Conservation (phyloP, 2,113 vertebrate genomes). For the Spheniscus mendiculus region DNA sequence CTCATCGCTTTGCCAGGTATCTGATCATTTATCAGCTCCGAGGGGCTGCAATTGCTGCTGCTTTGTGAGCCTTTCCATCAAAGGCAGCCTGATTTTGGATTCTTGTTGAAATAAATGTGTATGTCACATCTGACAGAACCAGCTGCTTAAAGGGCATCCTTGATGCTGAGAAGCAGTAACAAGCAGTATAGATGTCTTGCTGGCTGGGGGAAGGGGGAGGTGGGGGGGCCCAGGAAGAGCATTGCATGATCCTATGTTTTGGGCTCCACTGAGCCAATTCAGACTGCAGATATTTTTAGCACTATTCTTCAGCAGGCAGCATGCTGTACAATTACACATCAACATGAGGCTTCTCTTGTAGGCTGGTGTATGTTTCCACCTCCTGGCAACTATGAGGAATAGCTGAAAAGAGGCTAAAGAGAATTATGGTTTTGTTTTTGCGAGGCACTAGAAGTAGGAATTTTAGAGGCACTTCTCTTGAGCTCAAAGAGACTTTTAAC, state of each 20-base stretch:
- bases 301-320: not conserved
- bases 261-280: not conserved
- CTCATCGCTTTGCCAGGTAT: not conserved
- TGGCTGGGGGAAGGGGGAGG: not conserved
- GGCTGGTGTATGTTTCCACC: conserved; percentile 49
- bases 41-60: not conserved
- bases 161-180: not conserved
- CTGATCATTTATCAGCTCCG: not conserved
- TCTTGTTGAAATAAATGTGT: not conserved
- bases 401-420: not conserved
- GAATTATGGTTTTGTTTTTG: not conserved
- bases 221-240: not conserved
- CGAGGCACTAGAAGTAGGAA: not conserved
- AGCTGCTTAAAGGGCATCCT: not conserved
- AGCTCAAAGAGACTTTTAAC: not conserved
- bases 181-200: not conserved
- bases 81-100: not conserved
- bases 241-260: not conserved
- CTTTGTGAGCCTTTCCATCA: not conserved
- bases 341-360: not conserved
- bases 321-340: not conserved
- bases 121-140: not conserved
- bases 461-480: not conserved
- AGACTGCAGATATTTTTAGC: conserved; percentile 27
- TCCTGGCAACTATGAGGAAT: conserved; percentile 27